Base-by-base conservation (phyloP, 2,888 invertebrate species). In the Leptinotarsa haldemani region DNA sequence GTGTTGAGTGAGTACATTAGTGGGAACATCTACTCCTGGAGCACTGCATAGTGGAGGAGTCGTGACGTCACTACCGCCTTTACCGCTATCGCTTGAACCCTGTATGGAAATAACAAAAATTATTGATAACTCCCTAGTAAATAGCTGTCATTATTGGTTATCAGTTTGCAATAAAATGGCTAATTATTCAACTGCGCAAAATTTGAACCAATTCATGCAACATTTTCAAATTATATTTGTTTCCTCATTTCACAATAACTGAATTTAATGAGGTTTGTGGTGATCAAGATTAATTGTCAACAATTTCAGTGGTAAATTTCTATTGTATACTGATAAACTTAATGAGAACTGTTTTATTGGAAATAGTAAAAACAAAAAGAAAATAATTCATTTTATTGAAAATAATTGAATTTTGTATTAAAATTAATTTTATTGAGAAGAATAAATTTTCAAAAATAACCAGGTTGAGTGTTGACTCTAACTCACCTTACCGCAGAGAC, bases 51-150 rank as follows among this genome's bases (percentile, higher is more conserved):
- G 92, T 56, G 94, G 93, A 78, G 93, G 93, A 73, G 93, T 93
- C 73, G 93, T 91, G 46, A 92, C 90, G 82, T 93, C 93, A 81
- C 93, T 93, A 82, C 92, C 91, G 80, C 95, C 95, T 88, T 95
- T 94, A 65, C 95, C 95, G 87, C 95, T 95, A 86, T 95, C 95
- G 86, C 93, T 94, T 74, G 94, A 95, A 77, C 93, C 94, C 92
- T 87, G 73, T 92, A 84, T 74, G 86, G 87, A 72, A 78, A 70
- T 30, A 47, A 64, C 16, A 56, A 56, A 69, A 13, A 79, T 16
- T 56, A 4, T 18, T 20, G 13, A 56, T 56, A 56, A 56, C 7
- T 20, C 20, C 12, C 40, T 20, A 5, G 22, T 20, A 7, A 18
- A 18, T 56, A 20, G 13, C 3, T 20, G 20, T 22, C 20, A 56